Percentiles rank a stretch among this genome's conserved stretches.
Evolutionary conservation across 1,140 invertebrate genomes (phyloP).

Genomic region (Teleopsis dalmanni): DNA sequence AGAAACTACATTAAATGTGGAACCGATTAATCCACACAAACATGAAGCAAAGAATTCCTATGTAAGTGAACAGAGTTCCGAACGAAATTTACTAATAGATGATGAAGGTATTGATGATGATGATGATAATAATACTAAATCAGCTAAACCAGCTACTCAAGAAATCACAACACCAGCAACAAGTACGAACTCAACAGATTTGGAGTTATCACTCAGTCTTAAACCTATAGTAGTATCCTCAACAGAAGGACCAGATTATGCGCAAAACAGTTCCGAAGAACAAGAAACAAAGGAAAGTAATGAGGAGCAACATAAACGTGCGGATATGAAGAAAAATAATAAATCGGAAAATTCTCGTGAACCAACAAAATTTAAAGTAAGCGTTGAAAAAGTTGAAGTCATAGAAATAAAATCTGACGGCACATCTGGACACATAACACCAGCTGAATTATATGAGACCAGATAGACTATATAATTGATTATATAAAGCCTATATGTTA

Average conservation of each 20-base stretch:
- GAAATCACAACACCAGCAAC: constrained; percentile 22
- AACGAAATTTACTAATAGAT: constrained; percentile 36
- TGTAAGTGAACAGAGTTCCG: constrained; percentile 39
- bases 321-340: background rate
- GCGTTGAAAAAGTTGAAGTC: constrained; percentile 39
- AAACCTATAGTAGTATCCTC: constrained; percentile 25
- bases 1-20: constrained; percentile 2
- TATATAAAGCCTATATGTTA: background rate
- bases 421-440: constrained; percentile 37
- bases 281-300: constrained; percentile 25
- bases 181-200: constrained; percentile 8
- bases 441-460: too few relatives aligned
- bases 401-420: constrained; percentile 42
- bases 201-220: constrained; percentile 18
- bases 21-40: constrained; percentile 17
- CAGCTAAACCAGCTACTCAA: constrained; percentile 23
- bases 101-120: constrained; percentile 40
- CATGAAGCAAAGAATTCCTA: constrained; percentile 35
- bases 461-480: too few relatives aligned
- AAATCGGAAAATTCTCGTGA: constrained; percentile 9
- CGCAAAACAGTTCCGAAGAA: constrained; percentile 9
- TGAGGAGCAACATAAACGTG: constrained; percentile 13
- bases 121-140: constrained; percentile 29
- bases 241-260: constrained; percentile 8
- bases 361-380: constrained; percentile 25